phyloP scores from a whole-genome alignment of 2,797 vertebrate species.

The Chrysocyon brachyurus region DNA sequence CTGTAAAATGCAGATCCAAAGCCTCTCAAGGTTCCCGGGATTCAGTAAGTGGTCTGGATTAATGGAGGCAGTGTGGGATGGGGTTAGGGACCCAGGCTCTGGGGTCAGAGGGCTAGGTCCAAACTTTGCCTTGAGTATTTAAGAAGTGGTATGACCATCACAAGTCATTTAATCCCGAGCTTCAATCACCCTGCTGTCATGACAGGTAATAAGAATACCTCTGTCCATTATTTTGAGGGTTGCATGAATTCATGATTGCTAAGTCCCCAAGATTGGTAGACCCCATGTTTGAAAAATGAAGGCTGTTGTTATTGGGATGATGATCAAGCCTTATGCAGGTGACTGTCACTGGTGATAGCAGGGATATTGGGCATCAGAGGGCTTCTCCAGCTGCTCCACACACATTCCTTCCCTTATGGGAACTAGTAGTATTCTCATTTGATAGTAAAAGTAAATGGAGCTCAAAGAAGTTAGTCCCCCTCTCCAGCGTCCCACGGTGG shows the following conservation, averaged over 20 bases:
- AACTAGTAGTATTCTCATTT: neutral
- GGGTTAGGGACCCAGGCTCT: neutral
- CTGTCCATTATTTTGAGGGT: slow-evolving; percentile 6
- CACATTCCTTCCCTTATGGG: neutral
- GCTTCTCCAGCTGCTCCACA: neutral
- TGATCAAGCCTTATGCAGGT: neutral
- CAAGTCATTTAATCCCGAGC: neutral
- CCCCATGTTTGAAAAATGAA: neutral
- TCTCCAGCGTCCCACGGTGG: neutral
- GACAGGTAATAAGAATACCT: neutral
- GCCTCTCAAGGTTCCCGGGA: neutral
- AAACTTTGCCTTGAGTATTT: neutral
- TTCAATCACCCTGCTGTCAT: neutral
- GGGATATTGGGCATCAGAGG: neutral
- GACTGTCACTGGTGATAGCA: neutral
- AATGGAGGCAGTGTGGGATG: neutral
- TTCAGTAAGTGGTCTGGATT: neutral
- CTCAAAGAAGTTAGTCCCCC: neutral
- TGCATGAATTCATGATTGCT: neutral
- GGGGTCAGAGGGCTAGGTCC: neutral
- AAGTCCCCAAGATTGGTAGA: neutral
- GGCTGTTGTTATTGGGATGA: neutral
- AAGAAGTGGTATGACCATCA: neutral
- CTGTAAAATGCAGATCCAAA: neutral
- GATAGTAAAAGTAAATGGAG: neutral